A percentile compares a stretch with the other conserved stretches of the same genome.
Evolutionary conservation across 2,797 vertebrate species (phyloP).

Genomic region (Bufotes viridis): DNA sequence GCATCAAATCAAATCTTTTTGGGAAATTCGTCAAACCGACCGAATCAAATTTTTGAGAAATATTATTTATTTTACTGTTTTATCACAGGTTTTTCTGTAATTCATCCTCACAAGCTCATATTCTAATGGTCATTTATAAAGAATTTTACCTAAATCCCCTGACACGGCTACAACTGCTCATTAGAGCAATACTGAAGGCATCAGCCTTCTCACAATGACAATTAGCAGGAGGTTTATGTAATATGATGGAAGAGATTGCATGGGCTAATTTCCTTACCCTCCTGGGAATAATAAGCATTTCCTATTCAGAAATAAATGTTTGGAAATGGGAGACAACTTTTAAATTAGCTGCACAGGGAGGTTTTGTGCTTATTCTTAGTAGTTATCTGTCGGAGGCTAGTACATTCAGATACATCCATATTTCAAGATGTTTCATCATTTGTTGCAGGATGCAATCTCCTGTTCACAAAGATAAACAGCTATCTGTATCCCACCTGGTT

Average conservation of each 20-base stretch:
- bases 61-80: neutral
- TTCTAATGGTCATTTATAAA: neutral
- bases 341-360: constrained; percentile 16
- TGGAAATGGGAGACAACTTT: neutral
- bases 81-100: neutral
- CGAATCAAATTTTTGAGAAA: no score
- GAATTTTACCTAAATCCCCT: constrained; percentile 47
- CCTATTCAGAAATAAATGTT: constrained; percentile 43
- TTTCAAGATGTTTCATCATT: constrained; percentile 53
- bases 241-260: constrained; percentile 47
- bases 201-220: constrained; percentile 60
- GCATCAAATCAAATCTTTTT: no score
- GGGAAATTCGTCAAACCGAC: no score
- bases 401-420: constrained; percentile 21
- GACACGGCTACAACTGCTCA: constrained; percentile 46
- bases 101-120: constrained; percentile 5
- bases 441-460: constrained; percentile 53
- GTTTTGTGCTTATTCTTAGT: neutral
- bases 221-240: constrained; percentile 60
- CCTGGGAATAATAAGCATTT: constrained; percentile 30
- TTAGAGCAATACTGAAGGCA: constrained; percentile 55
- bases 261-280: constrained; percentile 31
- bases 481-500: constrained; percentile 42
- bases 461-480: constrained; percentile 52
- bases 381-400: constrained; percentile 11